A percentile compares a stretch with the other conserved stretches of the same genome.
Conservation (phyloP, 2,113 vertebrate genomes). For the Daphoenositta chrysoptera region DNA sequence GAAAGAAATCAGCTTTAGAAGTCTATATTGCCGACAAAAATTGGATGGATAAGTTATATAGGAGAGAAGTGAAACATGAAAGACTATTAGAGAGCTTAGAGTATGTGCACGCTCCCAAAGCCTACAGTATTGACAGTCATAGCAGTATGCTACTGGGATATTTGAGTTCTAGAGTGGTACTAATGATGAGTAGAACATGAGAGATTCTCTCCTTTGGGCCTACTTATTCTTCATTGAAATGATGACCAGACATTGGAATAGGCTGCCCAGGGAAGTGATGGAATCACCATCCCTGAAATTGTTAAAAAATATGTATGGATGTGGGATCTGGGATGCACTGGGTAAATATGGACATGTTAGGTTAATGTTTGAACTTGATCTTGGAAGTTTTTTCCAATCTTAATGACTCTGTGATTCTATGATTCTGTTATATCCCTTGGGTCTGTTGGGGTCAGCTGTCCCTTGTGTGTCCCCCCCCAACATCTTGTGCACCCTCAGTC, state of each 20-base stretch:
- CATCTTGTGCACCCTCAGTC: background rate
- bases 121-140: background rate
- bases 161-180: background rate
- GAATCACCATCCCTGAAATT: background rate
- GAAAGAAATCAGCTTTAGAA: background rate
- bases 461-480: background rate
- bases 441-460: background rate
- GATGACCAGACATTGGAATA: background rate
- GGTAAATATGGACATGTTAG: too few relatives aligned
- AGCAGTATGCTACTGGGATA: accelerated
- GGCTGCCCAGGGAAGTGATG: background rate
- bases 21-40: background rate
- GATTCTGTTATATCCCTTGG: background rate
- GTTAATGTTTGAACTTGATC: background rate
- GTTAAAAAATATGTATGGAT: background rate
- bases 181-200: background rate
- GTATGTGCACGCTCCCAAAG: background rate
- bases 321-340: background rate
- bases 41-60: background rate
- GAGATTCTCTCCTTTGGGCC: background rate
- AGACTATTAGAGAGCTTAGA: background rate
- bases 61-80: background rate
- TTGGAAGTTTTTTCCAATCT: background rate
- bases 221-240: background rate
- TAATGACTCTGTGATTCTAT: background rate